Base-by-base conservation (phyloP, 2,888 invertebrate genomes). In the Drosophila melanocephala region DNA sequence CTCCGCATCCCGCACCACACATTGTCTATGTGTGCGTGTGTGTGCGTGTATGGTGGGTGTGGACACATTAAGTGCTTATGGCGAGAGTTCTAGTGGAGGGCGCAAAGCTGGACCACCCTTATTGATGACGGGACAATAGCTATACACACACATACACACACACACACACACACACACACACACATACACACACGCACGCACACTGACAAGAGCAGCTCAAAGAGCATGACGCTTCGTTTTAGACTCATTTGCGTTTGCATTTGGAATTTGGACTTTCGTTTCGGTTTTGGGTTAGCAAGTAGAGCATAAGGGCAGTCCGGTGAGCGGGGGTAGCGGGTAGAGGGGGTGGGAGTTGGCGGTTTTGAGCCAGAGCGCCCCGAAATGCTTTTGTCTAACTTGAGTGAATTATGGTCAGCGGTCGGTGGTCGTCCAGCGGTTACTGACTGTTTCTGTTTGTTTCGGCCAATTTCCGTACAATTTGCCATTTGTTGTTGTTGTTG, bases 321-420 rank as follows among this genome's bases (percentile, higher is more conserved):
- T 61, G 68, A 35, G 61, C 58, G 62, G 59, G 62, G 26, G 66
- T 50, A 26, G 57, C 9, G 33, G 70, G 72, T 33, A 19, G 33
- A 1, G 39, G 22, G 7, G 33, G 10, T 28, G 33, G 37, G 9
- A 37, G 30, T 37, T 53, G 64, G 57, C 39, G 57, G 57, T 57
- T 57, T 47, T 47, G 26, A 47, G 47, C 47, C 26, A 26, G 47
- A 47, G 51, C 42, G 73, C 69, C 61, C 83, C 77, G 68, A 88
- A 88, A 86, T 88, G 87, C 87, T 89, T 87, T 87, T 87, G 87
- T 87, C 89, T 81, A 87, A 89, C 75, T 89, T 89, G 87, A 87
- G 87, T 87, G 87, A 87, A 87, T 87, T 87, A 87, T 87, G 89
- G 87, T 86, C 87, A 78, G 80, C 76, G 86, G 86, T 81, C 72